phyloP scores from a whole-genome alignment of 2,888 invertebrate species.

The Erebia palarica region DNA sequence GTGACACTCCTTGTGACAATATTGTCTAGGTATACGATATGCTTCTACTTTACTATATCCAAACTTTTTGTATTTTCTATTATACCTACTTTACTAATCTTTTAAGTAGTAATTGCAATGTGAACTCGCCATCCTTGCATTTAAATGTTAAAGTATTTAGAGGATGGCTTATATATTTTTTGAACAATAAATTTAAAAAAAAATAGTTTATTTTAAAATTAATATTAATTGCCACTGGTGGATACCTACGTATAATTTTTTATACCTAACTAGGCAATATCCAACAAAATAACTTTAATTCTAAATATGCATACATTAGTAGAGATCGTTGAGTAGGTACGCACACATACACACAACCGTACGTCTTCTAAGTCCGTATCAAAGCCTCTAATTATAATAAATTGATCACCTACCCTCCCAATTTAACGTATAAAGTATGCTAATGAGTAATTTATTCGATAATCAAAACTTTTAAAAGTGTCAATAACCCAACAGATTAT shows the following conservation, averaged over 20 bases:
- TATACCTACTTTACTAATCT: too few species aligned
- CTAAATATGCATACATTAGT: not conserved
- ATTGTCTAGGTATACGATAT: too few species aligned
- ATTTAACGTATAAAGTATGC: constrained; percentile 33
- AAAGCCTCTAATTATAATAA: constrained; percentile 29
- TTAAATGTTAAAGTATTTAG: too few species aligned
- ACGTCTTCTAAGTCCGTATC: not conserved
- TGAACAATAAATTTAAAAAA: too few species aligned
- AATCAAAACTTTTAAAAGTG: constrained; percentile 30
- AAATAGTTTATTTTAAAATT: not conserved
- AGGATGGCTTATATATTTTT: too few species aligned
- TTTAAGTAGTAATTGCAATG: too few species aligned
- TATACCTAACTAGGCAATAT: not conserved
- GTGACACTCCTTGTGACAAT: too few species aligned
- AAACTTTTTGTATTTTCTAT: too few species aligned
- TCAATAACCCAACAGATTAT: constrained; percentile 34
- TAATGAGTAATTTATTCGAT: constrained; percentile 38
- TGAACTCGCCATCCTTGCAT: too few species aligned
- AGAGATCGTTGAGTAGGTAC: too few species aligned
- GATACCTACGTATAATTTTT: not conserved
- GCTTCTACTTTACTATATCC: too few species aligned
- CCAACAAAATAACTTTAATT: not conserved
- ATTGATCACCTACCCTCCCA: constrained; percentile 26
- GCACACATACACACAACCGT: not conserved
- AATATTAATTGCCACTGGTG: not conserved